These are phyloP conservation scores for Melitaea athalia DNA, from an alignment of 2,888 invertebrate species.

Conservation along the genomic window DNA sequence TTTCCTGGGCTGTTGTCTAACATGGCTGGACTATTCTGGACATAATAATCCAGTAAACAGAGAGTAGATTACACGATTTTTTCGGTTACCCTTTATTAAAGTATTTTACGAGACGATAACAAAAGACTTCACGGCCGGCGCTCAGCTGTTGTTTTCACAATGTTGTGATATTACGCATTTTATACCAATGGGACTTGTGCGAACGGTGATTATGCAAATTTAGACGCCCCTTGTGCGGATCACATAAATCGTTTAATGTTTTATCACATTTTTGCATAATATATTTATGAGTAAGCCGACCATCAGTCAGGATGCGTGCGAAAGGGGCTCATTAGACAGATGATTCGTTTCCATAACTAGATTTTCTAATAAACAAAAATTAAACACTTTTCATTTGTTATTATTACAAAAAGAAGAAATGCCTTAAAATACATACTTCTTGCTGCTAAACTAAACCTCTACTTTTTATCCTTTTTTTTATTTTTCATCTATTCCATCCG, in stretches of 20 bases:
- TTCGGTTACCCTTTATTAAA: conserved; percentile 7
- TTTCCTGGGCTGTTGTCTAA: too few relatives aligned
- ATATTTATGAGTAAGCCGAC: conserved; percentile 64
- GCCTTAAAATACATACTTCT: too few relatives aligned
- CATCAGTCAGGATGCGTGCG: conserved; percentile 62
- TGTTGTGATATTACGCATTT: conserved; percentile 66
- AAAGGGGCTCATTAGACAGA: conserved; percentile 57
- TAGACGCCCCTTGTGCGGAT: conserved; percentile 59
- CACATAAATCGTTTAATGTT: conserved; percentile 76
- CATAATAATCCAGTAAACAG: conserved; percentile 2
- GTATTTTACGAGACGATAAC: conserved; percentile 15
- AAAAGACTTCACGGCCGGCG: conserved; percentile 11
- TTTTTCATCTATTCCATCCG: too few relatives aligned
- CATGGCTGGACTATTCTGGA: not conserved
- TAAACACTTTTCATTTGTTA: not conserved
- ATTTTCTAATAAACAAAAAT: conserved; percentile 22
- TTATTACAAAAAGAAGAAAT: not conserved
- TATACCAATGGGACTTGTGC: conserved; percentile 58
- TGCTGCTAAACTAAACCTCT: too few relatives aligned
- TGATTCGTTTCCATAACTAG: conserved; percentile 47
- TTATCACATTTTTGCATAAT: conserved; percentile 72
- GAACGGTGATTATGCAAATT: conserved; percentile 74
- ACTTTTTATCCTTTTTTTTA: too few relatives aligned
- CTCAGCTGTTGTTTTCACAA: conserved; percentile 45
- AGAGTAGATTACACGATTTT: not conserved